Conservation (phyloP, 1,140 invertebrate species). For the Drosophila albomicans region DNA sequence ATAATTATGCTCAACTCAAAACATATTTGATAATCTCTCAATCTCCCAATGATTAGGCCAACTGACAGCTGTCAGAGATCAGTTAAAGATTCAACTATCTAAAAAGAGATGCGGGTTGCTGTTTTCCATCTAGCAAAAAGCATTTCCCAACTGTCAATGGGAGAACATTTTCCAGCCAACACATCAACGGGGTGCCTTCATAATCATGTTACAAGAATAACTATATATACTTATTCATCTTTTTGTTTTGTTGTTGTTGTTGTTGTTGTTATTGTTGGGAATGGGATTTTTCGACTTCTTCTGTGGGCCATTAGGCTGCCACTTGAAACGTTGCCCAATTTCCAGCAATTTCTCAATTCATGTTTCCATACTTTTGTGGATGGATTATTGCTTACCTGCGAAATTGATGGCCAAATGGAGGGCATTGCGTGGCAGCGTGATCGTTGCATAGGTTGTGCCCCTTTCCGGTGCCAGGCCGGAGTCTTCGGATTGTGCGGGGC, state of each 20-base stretch:
- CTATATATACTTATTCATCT: background rate
- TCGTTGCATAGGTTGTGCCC: conserved; percentile 84
- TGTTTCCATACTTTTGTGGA: conserved; percentile 6
- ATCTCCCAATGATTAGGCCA: conserved; percentile 41
- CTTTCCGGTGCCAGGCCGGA: conserved; percentile 82
- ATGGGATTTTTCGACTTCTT: background rate
- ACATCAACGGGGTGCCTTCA: conserved; percentile 19
- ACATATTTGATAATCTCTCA: conserved; percentile 40
- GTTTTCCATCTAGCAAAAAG: conserved; percentile 25
- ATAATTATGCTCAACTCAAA: conserved; percentile 17
- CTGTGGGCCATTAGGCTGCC: conserved; percentile 19
- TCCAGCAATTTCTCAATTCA: background rate
- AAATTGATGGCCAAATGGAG: conserved; percentile 83
- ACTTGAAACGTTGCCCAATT: conserved; percentile 21
- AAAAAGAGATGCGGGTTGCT: conserved; percentile 39
- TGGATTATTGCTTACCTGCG: conserved; percentile 70
- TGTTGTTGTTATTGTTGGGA: too few species aligned
- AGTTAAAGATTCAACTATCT: conserved; percentile 26
- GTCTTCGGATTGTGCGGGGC: conserved; percentile 84
- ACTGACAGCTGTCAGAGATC: conserved; percentile 64
- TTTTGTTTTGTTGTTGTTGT: too few species aligned
- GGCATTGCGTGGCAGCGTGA: conserved; percentile 82
- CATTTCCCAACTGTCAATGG: conserved; percentile 6
- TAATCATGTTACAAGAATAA: conserved; percentile 5
- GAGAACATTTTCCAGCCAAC: conserved; percentile 24